A percentile compares a stretch with the other conserved stretches of the same genome.
Conservation (phyloP, 2,113 vertebrate species). For the Clarias macrocephalus region DNA sequence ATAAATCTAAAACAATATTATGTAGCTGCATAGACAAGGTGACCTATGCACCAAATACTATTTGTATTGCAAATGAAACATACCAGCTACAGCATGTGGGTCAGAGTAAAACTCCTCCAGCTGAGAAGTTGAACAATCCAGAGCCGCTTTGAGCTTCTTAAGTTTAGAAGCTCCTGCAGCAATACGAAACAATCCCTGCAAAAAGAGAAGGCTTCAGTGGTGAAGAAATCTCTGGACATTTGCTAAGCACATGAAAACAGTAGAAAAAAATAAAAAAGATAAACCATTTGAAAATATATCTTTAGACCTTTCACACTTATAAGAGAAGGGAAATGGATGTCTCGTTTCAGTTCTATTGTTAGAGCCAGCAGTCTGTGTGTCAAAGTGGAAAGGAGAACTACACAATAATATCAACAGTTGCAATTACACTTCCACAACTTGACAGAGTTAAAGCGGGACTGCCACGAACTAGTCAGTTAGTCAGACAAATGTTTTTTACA, state of each 20-base stretch:
- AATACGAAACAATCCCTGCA: constrained; percentile 93
- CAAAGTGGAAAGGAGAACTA: constrained; percentile 45
- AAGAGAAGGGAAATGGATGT: constrained; percentile 27
- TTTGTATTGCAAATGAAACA: constrained; percentile 12
- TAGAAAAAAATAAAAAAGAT: too few relatives aligned
- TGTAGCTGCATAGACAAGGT: neutral
- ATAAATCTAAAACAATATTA: neutral
- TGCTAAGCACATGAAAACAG: neutral
- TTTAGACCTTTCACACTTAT: neutral
- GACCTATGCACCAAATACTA: neutral
- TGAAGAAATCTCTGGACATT: neutral
- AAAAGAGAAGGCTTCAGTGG: neutral
- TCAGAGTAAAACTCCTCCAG: constrained; percentile 97
- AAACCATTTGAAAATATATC: neutral
- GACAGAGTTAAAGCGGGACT: neutral
- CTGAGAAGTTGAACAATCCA: constrained; percentile 97
- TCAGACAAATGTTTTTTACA: neutral
- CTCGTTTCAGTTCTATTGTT: constrained; percentile 51
- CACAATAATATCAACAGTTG: constrained; percentile 1
- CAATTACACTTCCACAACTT: constrained; percentile 3
- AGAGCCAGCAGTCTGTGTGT: constrained; percentile 38
- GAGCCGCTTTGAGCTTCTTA: constrained; percentile 95
- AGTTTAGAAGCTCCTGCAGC: constrained; percentile 95
- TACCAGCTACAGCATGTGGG: constrained; percentile 96
- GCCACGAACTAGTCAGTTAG: neutral